phyloP scores from a whole-genome alignment of 23 tunicate species.

The Styela plicata region DNA sequence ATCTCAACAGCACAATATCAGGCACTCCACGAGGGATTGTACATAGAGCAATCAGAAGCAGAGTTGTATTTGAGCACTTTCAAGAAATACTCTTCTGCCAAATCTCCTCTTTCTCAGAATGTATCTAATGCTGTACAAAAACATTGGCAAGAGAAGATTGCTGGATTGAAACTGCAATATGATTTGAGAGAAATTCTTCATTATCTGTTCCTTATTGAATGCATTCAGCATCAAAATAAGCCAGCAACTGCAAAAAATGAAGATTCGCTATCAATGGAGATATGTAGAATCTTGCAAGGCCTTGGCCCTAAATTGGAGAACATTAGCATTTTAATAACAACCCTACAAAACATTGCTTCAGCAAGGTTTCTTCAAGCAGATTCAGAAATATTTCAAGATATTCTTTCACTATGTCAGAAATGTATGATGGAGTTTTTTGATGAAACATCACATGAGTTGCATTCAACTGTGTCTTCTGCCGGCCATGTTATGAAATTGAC shows the following conservation, averaged over 20 bases:
- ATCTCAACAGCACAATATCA: slow-evolving; percentile 49
- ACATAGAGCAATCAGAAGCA: slow-evolving; percentile 46
- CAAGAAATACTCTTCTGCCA: slow-evolving; percentile 30
- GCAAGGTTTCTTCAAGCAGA: background rate
- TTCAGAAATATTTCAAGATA: background rate
- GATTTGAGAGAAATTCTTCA: background rate
- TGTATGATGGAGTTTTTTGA: slow-evolving; percentile 22
- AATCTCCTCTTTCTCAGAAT: slow-evolving; percentile 4
- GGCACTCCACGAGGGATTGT: slow-evolving; percentile 77
- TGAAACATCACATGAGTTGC: slow-evolving; percentile 12
- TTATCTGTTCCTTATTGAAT: slow-evolving; percentile 5
- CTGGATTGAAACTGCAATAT: slow-evolving; percentile 12
- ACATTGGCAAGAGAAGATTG: slow-evolving; percentile 11
- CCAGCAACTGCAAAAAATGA: slow-evolving; percentile 21
- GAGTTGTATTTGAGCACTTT: slow-evolving; percentile 49
- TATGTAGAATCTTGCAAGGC: slow-evolving; percentile 8
- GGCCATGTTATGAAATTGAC: background rate
- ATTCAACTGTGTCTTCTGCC: background rate
- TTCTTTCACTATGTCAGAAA: background rate
- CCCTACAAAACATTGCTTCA: background rate
- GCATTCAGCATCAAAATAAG: slow-evolving; percentile 9
- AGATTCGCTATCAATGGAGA: slow-evolving; percentile 23
- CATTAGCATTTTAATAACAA: background rate
- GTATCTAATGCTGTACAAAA: slow-evolving; percentile 1
- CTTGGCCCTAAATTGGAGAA: slow-evolving; percentile 9